phyloP scores from a whole-genome alignment of 2,888 invertebrate genomes.

The Aplocera efformata region DNA sequence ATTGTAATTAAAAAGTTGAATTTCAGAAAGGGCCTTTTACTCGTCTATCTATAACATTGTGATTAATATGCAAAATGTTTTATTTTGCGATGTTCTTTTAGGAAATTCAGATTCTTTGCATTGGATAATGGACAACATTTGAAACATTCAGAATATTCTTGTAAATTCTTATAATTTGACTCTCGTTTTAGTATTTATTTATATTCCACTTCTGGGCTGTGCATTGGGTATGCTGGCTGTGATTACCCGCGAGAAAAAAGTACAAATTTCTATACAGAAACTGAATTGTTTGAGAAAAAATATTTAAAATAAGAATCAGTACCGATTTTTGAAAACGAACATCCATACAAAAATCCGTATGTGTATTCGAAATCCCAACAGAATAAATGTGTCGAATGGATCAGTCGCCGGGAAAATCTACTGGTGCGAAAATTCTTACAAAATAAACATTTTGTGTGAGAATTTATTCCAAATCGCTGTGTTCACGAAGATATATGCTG shows the following conservation, averaged over 20 bases:
- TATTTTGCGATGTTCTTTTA: not conserved
- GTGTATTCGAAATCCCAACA: constrained; percentile 15
- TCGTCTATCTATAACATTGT: constrained; percentile 12
- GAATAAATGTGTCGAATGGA: constrained; percentile 15
- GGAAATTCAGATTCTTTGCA: not conserved
- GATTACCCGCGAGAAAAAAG: too few species aligned
- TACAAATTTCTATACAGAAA: too few species aligned
- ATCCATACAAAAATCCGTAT: too few species aligned
- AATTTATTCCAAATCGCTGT: constrained; percentile 23
- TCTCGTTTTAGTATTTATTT: too few species aligned
- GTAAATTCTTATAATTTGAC: too few species aligned
- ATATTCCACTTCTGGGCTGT: too few species aligned
- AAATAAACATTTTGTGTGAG: constrained; percentile 23
- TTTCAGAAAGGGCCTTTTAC: constrained; percentile 32
- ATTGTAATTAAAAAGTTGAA: constrained; percentile 40
- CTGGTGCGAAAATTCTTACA: constrained; percentile 23
- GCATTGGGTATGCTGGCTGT: too few species aligned
- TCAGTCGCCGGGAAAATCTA: constrained; percentile 18
- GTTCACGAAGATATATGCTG: constrained; percentile 11
- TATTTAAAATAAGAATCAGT: too few species aligned
- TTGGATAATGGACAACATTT: too few species aligned
- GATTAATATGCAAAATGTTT: not conserved
- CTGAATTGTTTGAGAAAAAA: too few species aligned
- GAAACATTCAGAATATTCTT: too few species aligned
- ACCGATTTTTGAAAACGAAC: too few species aligned